Evolutionary conservation across 2,888 invertebrate species (phyloP), one percentile per base, ranked within the genome.

Genomic region (Chesias legatella): DNA sequence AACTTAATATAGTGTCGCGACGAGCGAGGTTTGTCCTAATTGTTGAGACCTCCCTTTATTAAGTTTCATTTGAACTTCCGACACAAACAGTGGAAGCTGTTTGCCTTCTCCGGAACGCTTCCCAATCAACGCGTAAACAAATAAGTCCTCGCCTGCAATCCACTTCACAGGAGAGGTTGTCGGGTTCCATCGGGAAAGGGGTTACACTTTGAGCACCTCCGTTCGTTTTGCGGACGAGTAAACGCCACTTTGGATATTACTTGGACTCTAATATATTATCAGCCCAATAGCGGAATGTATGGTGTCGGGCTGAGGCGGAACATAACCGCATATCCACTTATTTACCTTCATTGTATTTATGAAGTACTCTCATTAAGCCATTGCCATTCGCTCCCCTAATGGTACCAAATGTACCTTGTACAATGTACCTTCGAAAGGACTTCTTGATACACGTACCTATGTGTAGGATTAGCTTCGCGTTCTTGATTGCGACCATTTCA

Each of bases 341-440:
- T 51, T n/a, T n/a, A n/a, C n/a, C n/a, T n/a, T n/a, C n/a, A n/a
- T n/a, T n/a, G n/a, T n/a, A 50, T 50, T 56, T 52, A 63, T 58
- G 53, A 67, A 65, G 70, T 64, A 61, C 65, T 66, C 67, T 79
- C 79, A 80, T 81, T 80, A 76, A 22, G 13, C 3, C 67, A 63
- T 73, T 64, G 65, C 64, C 67, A 68, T 72, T 67, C 57, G 51
- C 69, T 71, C 75, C 76, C 79, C 70, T 67, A 67, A 66, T 67
- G 58, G 61, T 48, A 47, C 52, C 67, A 69, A 71, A 81, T n/a
- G n/a, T n/a, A n/a, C n/a, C n/a, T n/a, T n/a, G n/a, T n/a, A n/a
- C 76, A 79, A 76, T 48, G 23, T 29, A 34, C 36, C 8, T 71
- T 53, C 53, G 38, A 34, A 48, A 58, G 57, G 60, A 58, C 62